Evolutionary conservation across 2,888 invertebrate species (phyloP), one percentile per base, ranked within the genome.

Genomic region (Cerceris rybyensis): DNA sequence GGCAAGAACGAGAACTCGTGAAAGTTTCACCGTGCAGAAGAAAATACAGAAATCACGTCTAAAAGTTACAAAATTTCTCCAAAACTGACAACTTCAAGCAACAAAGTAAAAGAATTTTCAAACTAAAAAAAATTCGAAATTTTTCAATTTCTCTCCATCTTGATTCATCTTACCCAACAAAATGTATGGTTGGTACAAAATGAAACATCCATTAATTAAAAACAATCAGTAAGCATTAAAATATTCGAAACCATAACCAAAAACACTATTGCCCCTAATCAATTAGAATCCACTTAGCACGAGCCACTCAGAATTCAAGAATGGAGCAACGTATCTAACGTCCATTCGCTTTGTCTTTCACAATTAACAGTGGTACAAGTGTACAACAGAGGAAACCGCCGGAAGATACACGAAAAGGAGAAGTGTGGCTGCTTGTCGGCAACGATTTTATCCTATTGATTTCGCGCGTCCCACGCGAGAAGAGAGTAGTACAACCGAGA

Each of bases 381-480:
- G 52, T n/a, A 52, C n/a, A n/a, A 7, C n/a, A n/a, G 13, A 13
- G 9, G 52, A 64, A 14, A 17, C 11, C 7, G 16, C n/a, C n/a
- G 13, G 55, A n/a, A 11, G 54, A 50, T 14, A 11, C 58, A 54
- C 46, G 75, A 54, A 11, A 7, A 14, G 41, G 59, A 61, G 70
- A 70, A 63, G 58, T 66, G 75, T 60, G 67, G 74, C 59, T 77
- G 81, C 64, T 70, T 80, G 80, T 76, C 82, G 80, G 75, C 76
- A 83, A 85, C 88, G 88, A 89, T 90, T 90, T 89, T 85, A 87
- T 91, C 86, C 86, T 90, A 91, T 91, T 90, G 90, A 90, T 90
- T 89, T 87, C 85, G 86, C 86, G 89, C 91, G 89, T 90, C 89
- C 90, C 91, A 82, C 91, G 86, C 76, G 89, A 91, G 84, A 87